Evolutionary conservation across 2,888 invertebrate genomes (phyloP), one percentile per base, ranked within the genome.

Genomic region (Congeria kusceri): DNA sequence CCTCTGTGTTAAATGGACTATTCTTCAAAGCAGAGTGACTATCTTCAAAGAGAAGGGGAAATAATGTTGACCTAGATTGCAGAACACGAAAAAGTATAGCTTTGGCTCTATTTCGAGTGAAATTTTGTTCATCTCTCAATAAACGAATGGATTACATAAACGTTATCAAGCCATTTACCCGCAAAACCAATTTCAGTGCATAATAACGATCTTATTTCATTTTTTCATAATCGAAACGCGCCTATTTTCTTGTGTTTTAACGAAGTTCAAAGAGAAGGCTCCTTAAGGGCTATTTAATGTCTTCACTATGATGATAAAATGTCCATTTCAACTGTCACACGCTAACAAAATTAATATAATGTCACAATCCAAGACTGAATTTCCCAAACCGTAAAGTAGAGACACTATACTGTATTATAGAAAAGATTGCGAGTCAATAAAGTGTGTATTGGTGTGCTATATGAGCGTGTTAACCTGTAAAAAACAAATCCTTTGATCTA

Each of bases 191-290:
- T 53, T 25, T 23, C 25, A 53, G 25, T 23, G 20, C 53, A 23
- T 20, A 23, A 13, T 53, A 53, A 53, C 20, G 64, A 58, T 72
- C 69, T 78, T 63, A 78, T 70, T 78, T 66, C 62, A 78, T 78
- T 78, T 69, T 69, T 78, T 79, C 72, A 80, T 81, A 74, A 77
- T 81, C 77, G 80, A 79, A 80, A 86, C 86, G 86, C 86, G 85
- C 85, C 85, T 86, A 83, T 83, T 85, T 81, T 84, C 79, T 77
- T 76, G 80, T 86, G 84, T 87, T 86, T 85, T 80, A 72, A 72
- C 76, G 47, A 84, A 87, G 84, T 85, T 87, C 87, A 87, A 87
- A 87, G 87, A 83, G 79, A 86, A 80, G 87, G 87, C 83, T 64
- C 82, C 83, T 69, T 44, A 69, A 73, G 87, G 87, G 71, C 53